Evolutionary conservation across 1,140 invertebrate species (phyloP).

Genomic region (Tetragonula clypearis): DNA sequence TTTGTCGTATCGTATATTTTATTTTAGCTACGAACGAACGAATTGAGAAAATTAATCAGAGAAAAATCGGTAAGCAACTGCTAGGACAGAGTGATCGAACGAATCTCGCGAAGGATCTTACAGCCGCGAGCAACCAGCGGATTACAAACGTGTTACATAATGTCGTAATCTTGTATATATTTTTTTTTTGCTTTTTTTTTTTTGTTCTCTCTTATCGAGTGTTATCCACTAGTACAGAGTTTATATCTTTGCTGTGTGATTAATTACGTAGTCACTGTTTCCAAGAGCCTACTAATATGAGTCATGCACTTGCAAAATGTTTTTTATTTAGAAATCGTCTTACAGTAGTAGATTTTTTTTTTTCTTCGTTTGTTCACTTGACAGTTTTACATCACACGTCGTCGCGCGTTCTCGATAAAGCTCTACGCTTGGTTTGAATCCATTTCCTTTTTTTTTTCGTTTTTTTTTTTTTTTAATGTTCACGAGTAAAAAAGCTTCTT

Average conservation of each 20-base stretch:
- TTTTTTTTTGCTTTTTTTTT: not conserved
- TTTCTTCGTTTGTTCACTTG: conserved; percentile 56
- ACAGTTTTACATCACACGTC: conserved; percentile 64
- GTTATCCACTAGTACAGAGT: conserved; percentile 66
- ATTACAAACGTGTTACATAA: conserved; percentile 65
- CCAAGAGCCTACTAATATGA: conserved; percentile 62
- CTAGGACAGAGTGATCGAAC: not conserved
- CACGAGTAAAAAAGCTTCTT: conserved; percentile 75
- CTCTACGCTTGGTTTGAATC: conserved; percentile 45
- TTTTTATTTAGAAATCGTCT: conserved; percentile 73
- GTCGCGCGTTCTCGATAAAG: conserved; percentile 12
- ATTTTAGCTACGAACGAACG: not conserved
- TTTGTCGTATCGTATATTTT: not conserved
- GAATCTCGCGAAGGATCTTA: conserved; percentile 47
- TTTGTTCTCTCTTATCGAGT: conserved; percentile 44
- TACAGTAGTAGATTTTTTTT: conserved; percentile 47
- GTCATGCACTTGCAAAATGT: conserved; percentile 72
- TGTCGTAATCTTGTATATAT: conserved; percentile 65
- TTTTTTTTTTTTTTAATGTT: conserved; percentile 50
- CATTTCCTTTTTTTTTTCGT: not conserved
- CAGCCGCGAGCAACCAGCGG: conserved; percentile 50
- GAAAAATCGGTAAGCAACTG: not conserved
- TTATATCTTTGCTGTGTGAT: conserved; percentile 46
- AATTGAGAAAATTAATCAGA: not conserved
- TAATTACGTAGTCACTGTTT: conserved; percentile 60